Evolutionary conservation across 2,888 invertebrate species (phyloP), one percentile per base, ranked within the genome.

Genomic region (Andrena marginata): DNA sequence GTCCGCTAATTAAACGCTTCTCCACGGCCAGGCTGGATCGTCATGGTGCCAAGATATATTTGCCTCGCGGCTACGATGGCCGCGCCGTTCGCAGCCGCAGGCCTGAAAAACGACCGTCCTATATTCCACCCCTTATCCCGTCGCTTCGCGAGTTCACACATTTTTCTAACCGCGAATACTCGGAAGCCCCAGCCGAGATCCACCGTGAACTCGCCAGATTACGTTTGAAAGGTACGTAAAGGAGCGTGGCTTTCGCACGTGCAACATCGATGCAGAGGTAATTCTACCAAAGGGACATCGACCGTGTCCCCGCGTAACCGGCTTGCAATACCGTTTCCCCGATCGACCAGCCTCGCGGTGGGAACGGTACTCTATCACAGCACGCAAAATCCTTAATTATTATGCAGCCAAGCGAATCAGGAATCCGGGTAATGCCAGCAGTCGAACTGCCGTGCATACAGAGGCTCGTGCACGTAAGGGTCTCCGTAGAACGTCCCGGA

Each of bases 371-470:
- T 85, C 78, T 62, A 81, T 82, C 80, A 65, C 65, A 62, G 33
- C 70, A 59, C 74, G 68, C 67, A 65, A 75, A 78, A 86, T 89
- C 87, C 84, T 89, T 89, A 90, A 90, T 89, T 88, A 90, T 88
- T 87, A 82, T 84, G 71, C 71, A 75, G 80, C 77, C 84, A 79
- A 75, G 84, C 82, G 82, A 85, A 82, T 81, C 79, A 80, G 87
- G 87, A 91, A 90, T 90, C 88, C 80, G 86, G 84, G 85, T 91
- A 90, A 91, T 91, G 87, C 88, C 77, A 80, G 73, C 79, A 85
- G 84, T 82, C 74, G 77, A 85, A 81, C 79, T 82, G 85, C 68
- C 73, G 77, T 72, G 73, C 78, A 79, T 82, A 81, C 77, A 85
- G 56, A 56, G 77, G 84, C 70, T 78, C 80, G 85, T 85, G 56